Percentiles rank a stretch among this genome's conserved stretches.
phyloP scores from a whole-genome alignment of 2,888 invertebrate genomes.

The Aphodius sticticus region DNA sequence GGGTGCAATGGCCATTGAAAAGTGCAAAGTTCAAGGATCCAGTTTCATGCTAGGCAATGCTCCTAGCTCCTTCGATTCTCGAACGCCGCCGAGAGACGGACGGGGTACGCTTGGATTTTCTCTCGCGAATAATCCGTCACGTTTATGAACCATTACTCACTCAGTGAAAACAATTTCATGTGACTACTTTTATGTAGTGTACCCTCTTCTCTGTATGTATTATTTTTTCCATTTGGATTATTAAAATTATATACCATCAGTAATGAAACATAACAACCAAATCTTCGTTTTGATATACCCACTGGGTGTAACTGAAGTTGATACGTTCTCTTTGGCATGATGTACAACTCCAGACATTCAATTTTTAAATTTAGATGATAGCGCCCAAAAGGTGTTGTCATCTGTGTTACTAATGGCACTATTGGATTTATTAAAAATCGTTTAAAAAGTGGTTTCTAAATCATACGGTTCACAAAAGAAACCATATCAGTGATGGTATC shows the following conservation, averaged over 20 bases:
- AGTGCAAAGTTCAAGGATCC: slow-evolving; percentile 54
- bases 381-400: too few relatives aligned
- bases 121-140: not conserved
- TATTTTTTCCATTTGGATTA: not conserved
- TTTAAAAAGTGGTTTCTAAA: too few relatives aligned
- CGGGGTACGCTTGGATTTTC: slow-evolving; percentile 9
- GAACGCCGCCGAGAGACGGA: slow-evolving; percentile 8
- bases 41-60: slow-evolving; percentile 30
- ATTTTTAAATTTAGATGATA: too few relatives aligned
- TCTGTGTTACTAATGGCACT: too few relatives aligned
- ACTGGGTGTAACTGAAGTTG: too few relatives aligned
- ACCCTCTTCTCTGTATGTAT: not conserved
- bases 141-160: slow-evolving; percentile 4
- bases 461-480: too few relatives aligned
- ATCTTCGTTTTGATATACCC: too few relatives aligned
- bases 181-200: not conserved
- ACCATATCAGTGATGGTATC: too few relatives aligned
- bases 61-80: not conserved
- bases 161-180: not conserved
- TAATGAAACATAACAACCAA: not conserved
- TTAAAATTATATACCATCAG: not conserved
- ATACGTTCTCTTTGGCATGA: too few relatives aligned
- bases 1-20: slow-evolving; percentile 53
- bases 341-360: too few relatives aligned
- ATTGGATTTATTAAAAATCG: too few relatives aligned